phyloP scores from a whole-genome alignment of 53 echinoderm and acorn worm species.

The Holothuria scabra region DNA sequence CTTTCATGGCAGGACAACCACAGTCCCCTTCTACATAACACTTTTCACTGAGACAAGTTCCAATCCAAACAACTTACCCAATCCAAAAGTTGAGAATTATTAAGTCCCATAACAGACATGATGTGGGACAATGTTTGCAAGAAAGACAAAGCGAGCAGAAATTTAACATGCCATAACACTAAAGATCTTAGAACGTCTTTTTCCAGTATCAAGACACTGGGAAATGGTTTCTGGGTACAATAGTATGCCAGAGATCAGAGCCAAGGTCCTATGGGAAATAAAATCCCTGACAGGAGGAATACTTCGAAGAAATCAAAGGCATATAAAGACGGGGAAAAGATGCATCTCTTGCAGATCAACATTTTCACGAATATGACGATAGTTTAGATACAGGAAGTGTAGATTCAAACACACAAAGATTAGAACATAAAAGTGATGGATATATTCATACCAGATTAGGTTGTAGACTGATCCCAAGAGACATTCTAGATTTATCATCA shows the following conservation, averaged over 20 bases:
- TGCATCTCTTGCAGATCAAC: background rate
- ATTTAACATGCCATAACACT: background rate
- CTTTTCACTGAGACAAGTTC: no score
- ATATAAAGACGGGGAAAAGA: constrained; percentile 16
- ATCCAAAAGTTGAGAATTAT: background rate
- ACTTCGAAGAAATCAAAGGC: constrained; percentile 20
- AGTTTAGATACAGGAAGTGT: background rate
- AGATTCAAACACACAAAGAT: background rate
- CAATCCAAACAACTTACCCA: no score
- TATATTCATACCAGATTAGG: background rate
- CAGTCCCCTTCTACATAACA: no score
- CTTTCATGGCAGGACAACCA: no score
- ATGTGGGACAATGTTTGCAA: background rate
- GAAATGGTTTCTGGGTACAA: constrained; percentile 1
- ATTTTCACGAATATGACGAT: background rate
- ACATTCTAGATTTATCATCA: background rate
- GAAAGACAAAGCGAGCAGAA: constrained; percentile 6
- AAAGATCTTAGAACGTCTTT: background rate
- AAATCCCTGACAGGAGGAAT: background rate
- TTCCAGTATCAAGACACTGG: constrained; percentile 4
- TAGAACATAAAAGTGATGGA: no score
- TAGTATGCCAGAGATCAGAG: constrained; percentile 18
- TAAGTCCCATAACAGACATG: background rate
- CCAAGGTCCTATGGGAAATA: constrained; percentile 52
- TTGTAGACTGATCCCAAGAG: constrained; percentile 7